Conservation (phyloP, 1,140 invertebrate genomes). For the Sesamia nonagrioides region DNA sequence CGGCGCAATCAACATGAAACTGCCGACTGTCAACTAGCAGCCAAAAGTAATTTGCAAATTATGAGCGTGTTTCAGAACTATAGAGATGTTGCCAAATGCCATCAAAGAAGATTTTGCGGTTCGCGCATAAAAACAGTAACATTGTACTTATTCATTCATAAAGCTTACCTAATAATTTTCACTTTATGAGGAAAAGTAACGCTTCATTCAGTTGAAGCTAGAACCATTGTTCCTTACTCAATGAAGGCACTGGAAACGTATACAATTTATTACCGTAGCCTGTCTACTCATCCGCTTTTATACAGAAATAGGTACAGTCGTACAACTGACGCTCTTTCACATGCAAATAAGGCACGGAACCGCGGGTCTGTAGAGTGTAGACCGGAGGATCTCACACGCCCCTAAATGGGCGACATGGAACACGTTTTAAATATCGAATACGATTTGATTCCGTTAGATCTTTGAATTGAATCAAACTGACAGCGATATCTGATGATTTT, state of each 20-base stretch:
- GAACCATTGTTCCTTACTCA: constrained; percentile 30
- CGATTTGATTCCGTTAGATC: constrained; percentile 58
- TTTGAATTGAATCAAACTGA: background rate
- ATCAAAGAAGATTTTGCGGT: background rate
- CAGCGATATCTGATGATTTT: too few species aligned
- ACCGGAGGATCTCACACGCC: constrained; percentile 57
- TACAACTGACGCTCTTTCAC: constrained; percentile 69
- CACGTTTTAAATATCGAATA: constrained; percentile 70
- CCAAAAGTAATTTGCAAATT: too few species aligned
- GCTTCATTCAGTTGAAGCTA: background rate
- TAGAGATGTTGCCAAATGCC: too few species aligned
- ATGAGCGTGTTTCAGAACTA: too few species aligned
- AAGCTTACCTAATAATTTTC: background rate
- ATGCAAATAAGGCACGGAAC: constrained; percentile 71
- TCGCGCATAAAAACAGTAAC: background rate
- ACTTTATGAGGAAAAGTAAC: background rate
- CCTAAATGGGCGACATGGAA: constrained; percentile 69
- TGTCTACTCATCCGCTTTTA: constrained; percentile 51
- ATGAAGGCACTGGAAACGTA: constrained; percentile 38
- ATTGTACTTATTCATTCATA: background rate
- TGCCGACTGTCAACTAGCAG: too few species aligned
- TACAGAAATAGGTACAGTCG: constrained; percentile 17
- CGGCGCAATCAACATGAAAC: too few species aligned
- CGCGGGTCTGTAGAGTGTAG: constrained; percentile 56
- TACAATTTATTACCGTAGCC: constrained; percentile 51